Evolutionary conservation across 2,888 invertebrate species (phyloP).

Genomic region (Latrodectus hesperus): DNA sequence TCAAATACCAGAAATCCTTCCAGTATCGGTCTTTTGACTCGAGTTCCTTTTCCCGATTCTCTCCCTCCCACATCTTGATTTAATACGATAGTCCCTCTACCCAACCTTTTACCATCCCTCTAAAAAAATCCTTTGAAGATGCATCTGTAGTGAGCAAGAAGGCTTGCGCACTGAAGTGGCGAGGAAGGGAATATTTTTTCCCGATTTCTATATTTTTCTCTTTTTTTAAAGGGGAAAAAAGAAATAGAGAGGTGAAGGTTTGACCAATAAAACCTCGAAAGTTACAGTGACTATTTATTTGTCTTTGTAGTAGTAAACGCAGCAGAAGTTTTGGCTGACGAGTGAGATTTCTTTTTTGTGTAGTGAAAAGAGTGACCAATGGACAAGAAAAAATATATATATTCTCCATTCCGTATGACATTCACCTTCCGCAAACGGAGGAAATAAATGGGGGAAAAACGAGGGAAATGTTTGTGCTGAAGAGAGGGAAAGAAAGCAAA

Average conservation of each 20-base stretch:
- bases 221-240: background rate
- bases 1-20: conserved; percentile 34
- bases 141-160: background rate
- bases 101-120: too few relatives aligned
- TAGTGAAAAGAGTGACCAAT: conserved; percentile 9
- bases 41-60: conserved; percentile 7
- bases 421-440: conserved; percentile 10
- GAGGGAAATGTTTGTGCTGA: background rate
- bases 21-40: conserved; percentile 25
- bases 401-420: conserved; percentile 32
- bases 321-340: conserved; percentile 42
- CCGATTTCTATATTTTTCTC: background rate
- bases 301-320: conserved; percentile 37
- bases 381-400: conserved; percentile 28
- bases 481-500: conserved; percentile 19
- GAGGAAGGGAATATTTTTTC: background rate
- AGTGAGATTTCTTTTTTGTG: conserved; percentile 24
- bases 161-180: background rate
- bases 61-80: too few relatives aligned
- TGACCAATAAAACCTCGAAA: conserved; percentile 42
- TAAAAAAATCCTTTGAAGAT: conserved; percentile 29
- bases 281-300: conserved; percentile 46
- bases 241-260: background rate
- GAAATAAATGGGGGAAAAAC: background rate
- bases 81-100: too few relatives aligned